These are phyloP conservation scores for Tetranychus cinnabarinus DNA, from an alignment of 1,140 invertebrate genomes.

Conservation along the genomic window DNA sequence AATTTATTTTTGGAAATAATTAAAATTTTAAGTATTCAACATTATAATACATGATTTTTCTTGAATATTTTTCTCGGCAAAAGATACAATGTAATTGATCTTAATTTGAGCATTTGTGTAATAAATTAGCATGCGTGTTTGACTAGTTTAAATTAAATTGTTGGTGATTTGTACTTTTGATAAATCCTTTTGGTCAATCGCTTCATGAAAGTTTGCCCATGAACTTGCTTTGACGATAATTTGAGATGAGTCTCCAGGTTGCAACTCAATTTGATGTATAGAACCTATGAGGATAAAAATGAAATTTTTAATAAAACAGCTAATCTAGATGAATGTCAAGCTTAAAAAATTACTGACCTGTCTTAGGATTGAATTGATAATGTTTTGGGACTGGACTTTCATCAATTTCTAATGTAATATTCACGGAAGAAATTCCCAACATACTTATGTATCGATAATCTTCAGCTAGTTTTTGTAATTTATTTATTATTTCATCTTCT, in stretches of 20 bases:
- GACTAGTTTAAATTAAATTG: not conserved
- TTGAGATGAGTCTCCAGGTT: not conserved
- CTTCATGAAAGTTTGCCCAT: not conserved
- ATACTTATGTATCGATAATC: not conserved
- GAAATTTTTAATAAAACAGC: no score
- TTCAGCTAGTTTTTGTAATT: not conserved
- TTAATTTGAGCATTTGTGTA: no score
- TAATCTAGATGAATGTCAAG: not conserved
- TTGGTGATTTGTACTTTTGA: not conserved
- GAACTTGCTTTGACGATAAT: not conserved
- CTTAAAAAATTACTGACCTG: not conserved
- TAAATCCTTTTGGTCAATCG: not conserved
- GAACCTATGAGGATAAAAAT: not conserved
- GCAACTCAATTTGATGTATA: not conserved
- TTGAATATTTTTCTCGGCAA: no score
- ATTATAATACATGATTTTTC: no score
- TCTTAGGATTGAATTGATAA: not conserved
- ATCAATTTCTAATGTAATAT: no score
- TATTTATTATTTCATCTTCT: not conserved
- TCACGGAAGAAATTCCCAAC: no score
- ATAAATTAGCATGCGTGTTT: no score
- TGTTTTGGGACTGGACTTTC: no score
- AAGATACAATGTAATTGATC: no score
- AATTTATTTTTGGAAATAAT: no score
- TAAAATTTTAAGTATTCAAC: no score